These are phyloP conservation scores for Eupithecia subumbrata DNA, from an alignment of 2,888 invertebrate genomes.

Conservation along the genomic window DNA sequence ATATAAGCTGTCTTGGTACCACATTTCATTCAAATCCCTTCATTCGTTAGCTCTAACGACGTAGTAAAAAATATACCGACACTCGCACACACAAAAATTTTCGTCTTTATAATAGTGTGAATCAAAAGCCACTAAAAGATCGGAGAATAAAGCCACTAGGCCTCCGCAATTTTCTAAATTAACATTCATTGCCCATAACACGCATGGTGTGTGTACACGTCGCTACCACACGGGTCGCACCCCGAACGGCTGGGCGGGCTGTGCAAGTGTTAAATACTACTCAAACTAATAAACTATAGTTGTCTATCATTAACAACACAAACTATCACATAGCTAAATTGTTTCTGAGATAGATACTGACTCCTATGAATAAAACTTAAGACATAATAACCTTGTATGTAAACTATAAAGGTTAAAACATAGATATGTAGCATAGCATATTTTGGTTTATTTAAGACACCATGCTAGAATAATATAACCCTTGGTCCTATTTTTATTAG, in stretches of 20 bases:
- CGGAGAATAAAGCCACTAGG: background rate
- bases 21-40: background rate
- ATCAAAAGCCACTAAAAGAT: background rate
- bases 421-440: slow-evolving; percentile 10
- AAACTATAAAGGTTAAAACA: slow-evolving; percentile 12
- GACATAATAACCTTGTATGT: slow-evolving; percentile 19
- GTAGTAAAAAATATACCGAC: background rate
- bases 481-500: background rate
- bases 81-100: background rate
- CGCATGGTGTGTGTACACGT: no score
- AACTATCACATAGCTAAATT: background rate
- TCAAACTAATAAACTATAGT: no score
- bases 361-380: background rate
- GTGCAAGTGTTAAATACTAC: no score
- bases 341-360: slow-evolving; percentile 13
- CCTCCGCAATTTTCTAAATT: background rate
- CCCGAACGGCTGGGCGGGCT: no score
- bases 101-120: background rate
- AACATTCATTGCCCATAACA: no score
- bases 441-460: background rate
- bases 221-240: no score
- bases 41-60: background rate
- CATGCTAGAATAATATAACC: background rate
- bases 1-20: background rate
- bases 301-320: no score